Base-by-base conservation (phyloP, 1,140 invertebrate genomes). In the Drosophila equinoxialis region DNA sequence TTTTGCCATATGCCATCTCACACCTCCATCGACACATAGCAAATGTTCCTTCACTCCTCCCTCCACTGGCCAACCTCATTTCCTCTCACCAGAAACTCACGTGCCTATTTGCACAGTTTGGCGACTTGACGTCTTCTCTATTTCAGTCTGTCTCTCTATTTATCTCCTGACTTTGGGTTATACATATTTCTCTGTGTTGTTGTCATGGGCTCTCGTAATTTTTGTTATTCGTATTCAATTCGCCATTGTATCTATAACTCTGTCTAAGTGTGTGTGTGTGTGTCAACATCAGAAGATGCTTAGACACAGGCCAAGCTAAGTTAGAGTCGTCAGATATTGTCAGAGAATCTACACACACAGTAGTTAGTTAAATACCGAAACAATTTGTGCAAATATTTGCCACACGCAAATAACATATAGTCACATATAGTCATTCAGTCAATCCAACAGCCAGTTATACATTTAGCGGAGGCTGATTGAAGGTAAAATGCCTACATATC, bases 41-140 rank as follows among this genome's bases (percentile, higher is more conserved):
- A 39, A 33, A 13, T 14, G 30, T 23, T 77, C 51, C 57, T 48
- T 67, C 81, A 45, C 59, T 45, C 67, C 30, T 30, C 5, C 6
- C 5, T 6, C 70, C 39, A 60, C 42, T 72, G 35, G 30, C 39
- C 41, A 71, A 68, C 37, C 10, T 39, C 37, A 13, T 13, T 5
- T 13, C 17, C 17, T 48, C 45, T 48, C 17, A 51, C 8, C 8
- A 20, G 7, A 51, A 20, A 54, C 75, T 86, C 78, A 85, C 82
- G 82, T 86, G 83, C 72, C 65, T 76, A 77, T 86, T 87, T 86
- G 67, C 72, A 74, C 79, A 82, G 79, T 79, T 81, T 85, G 81
- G 55, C 59, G 54, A 35, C 57, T 45, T 17, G 13, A 37, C 17
- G 69, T 61, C 45, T 42, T 51, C 45, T 17, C 7, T 26, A n/a